Base-by-base conservation (phyloP, 2,113 vertebrate genomes). In the Pycnonotus jocosus region DNA sequence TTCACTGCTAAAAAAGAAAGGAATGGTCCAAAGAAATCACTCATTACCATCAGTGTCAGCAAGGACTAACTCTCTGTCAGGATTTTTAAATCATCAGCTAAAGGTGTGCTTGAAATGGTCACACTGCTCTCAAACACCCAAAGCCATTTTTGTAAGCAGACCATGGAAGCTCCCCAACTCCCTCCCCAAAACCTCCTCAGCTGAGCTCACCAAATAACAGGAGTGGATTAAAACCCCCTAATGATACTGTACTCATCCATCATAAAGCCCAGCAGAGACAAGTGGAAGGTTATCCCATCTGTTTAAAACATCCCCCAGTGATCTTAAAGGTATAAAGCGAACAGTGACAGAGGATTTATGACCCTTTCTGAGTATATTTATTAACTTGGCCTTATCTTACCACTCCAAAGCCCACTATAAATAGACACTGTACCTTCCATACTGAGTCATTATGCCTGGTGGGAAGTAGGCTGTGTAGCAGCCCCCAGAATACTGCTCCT, bases 381-480 rank as follows among this genome's bases (percentile, higher is more conserved):
- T 96, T 76, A 91, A 72, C 65, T 94, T 71, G 35, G 38, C 84
- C 58, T 91, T 90, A 93, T 93, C 89, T 92, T 54, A 62, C 78
- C 65, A 47, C 47, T 89, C 57, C 2, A 3, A 81, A 95, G 62
- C 50, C 69, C 79, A 58, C 70, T 86, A 78, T 65, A 91, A 88
- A 92, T 71, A 91, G 78, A 16, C 38, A 94, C 78, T 42, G 47
- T 98, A 99, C 99, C 97, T 99, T 96, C 99, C 99, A 92, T 97
- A 99, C 95, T 99, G 99, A 80, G 99, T 99, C 91, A 99, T 98
- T 97, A 99, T 98, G 44, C 99, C 99, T 3, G 99, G 99, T 44
- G 99, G 99, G 87, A 98, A 99, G 87, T 99, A 99, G 25, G 98
- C 98, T 0, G 99, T 99, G 96, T 99, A 99, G 97, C 99, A 99